Percentiles rank a stretch among this genome's conserved stretches.
Evolutionary conservation across 1,140 invertebrate species (phyloP).

Genomic region (Anthonomus grandis): DNA sequence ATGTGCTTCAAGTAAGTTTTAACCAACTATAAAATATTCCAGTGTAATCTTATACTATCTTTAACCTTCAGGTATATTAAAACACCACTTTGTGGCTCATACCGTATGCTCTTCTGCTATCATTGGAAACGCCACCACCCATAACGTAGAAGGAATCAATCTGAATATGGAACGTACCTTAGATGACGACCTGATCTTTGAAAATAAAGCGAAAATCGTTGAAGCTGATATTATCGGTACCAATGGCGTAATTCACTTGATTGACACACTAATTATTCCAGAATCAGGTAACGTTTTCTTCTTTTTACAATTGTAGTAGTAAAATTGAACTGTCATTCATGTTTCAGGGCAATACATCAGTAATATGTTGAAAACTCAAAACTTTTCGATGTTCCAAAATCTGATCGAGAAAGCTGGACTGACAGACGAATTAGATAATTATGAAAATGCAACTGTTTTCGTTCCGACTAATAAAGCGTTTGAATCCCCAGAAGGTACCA

Average conservation of each 20-base stretch:
- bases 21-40: background rate
- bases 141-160: constrained; percentile 54
- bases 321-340: background rate
- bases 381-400: constrained; percentile 52
- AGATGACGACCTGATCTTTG: constrained; percentile 51
- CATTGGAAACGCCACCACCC: constrained; percentile 54
- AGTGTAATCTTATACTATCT: background rate
- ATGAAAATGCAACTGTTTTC: constrained; percentile 60
- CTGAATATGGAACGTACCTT: constrained; percentile 54
- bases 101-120: constrained; percentile 63
- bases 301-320: background rate
- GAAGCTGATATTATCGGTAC: constrained; percentile 56
- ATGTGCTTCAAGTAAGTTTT: constrained; percentile 52
- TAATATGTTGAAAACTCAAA: constrained; percentile 49
- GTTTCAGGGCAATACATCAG: constrained; percentile 48
- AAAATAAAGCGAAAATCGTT: constrained; percentile 50
- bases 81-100: constrained; percentile 63
- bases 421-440: constrained; percentile 54
- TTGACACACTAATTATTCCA: constrained; percentile 64
- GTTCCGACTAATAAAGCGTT: constrained; percentile 64
- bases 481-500: constrained; percentile 45
- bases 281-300: constrained; percentile 41
- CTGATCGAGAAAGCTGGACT: constrained; percentile 56
- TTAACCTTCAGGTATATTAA: constrained; percentile 54
- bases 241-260: constrained; percentile 68